Base-by-base conservation (phyloP, 2,888 invertebrate species). In the Portevinia maculata region DNA sequence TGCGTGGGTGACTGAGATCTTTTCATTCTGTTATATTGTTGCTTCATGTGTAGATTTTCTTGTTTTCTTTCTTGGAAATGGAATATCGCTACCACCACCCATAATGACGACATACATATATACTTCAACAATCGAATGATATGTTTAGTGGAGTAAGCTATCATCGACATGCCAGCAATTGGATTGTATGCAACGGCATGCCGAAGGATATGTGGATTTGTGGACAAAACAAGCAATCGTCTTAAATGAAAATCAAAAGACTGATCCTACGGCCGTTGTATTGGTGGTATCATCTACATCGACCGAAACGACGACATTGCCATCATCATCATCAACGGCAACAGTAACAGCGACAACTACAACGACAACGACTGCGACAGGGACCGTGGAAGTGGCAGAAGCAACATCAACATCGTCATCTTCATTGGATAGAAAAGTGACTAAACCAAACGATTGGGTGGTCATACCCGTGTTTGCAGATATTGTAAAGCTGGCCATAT, bases 401-500 rank as follows among this genome's bases (percentile, higher is more conserved):
- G 15, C 53, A 19, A 55, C 85, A 74, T 67, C 85, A 59, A 74
- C 79, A 64, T 75, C 81, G 71, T 32, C 76, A 34, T 62, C 60
- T 37, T 34, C 62, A 32, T 41, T 46, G 39, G 74, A 78, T 13
- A 81, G 34, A 59, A 79, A 79, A 79, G 73, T 85, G 84, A 87
- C 85, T 73, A 89, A 88, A 86, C 89, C 89, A 84, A 90, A 90
- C 86, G 91, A 91, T 87, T 91, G 91, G 91, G 91, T 91, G 87
- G 91, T 90, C 86, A 90, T 91, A 87, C 91, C 91, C 85, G 90
- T 90, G 85, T 91, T 90, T 89, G 89, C 90, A 85, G 91, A 91
- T 88, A 91, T 91, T 88, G 91, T 91, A 86, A 90, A 90, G 88
- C 88, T 91, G 86, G 91, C 90, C 81, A 84, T 91, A 87, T 88